These are phyloP conservation scores for Amazonetta brasiliensis DNA, from an alignment of 2,797 vertebrate genomes.

Conservation along the genomic window DNA sequence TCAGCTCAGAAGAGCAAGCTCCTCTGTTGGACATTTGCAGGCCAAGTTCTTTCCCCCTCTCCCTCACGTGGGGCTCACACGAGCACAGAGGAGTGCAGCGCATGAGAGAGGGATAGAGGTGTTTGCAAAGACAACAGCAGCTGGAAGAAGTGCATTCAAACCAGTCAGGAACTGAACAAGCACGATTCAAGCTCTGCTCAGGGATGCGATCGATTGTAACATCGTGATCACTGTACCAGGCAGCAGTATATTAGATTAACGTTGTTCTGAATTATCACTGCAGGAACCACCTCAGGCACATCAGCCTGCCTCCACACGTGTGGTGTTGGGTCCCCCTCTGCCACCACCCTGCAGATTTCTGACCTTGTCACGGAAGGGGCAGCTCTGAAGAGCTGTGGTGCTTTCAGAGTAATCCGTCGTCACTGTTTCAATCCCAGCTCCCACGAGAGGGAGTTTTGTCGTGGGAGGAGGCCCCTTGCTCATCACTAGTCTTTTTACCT, in stretches of 20 bases:
- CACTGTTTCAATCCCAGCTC: neutral
- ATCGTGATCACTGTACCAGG: neutral
- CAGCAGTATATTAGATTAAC: neutral
- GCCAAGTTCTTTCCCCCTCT: neutral
- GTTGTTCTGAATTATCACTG: neutral
- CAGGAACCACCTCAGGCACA: neutral
- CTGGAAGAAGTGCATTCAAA: neutral
- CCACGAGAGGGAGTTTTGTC: neutral
- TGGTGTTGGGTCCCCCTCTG: neutral
- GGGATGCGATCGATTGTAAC: neutral
- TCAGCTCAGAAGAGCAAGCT: neutral
- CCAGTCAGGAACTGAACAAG: neutral
- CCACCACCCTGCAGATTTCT: neutral
- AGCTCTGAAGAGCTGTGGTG: slow-evolving; percentile 82
- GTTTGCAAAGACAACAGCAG: neutral
- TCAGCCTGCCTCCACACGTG: rapidly evolving
- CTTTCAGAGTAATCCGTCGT: neutral
- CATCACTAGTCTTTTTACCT: neutral
- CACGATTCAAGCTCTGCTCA: neutral
- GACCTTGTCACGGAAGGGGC: neutral
- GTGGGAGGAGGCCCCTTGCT: neutral
- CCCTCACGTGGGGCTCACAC: neutral
- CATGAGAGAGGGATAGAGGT: neutral
- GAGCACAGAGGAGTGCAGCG: neutral
- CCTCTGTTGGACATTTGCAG: neutral